A percentile compares a stretch with the other conserved stretches of the same genome.
These are phyloP conservation scores for Timandra comae DNA, from an alignment of 2,888 invertebrate genomes.

Conservation along the genomic window DNA sequence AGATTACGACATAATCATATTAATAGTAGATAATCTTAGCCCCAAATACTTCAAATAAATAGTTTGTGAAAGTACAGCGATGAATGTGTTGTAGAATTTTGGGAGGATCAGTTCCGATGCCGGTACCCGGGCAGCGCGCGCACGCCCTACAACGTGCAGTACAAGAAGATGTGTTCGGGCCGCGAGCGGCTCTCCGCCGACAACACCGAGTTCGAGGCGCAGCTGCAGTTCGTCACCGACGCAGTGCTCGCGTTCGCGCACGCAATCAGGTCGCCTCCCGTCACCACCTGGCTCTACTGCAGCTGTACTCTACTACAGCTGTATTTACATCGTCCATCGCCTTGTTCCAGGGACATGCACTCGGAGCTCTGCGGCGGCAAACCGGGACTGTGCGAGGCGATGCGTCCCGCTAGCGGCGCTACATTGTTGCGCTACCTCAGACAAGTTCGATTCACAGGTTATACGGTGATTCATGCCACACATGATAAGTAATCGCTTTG, in stretches of 20 bases:
- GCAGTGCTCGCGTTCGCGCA: slow-evolving; percentile 96
- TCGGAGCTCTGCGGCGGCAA: slow-evolving; percentile 83
- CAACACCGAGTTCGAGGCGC: slow-evolving; percentile 91
- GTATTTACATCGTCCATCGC: too few relatives aligned
- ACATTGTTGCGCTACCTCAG: slow-evolving; percentile 88
- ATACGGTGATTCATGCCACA: too few relatives aligned
- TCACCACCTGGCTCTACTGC: background rate
- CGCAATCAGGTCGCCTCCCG: slow-evolving; percentile 80
- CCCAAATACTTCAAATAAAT: too few relatives aligned
- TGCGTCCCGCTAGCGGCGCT: slow-evolving; percentile 93
- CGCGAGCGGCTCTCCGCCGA: slow-evolving; percentile 84
- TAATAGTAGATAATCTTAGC: too few relatives aligned
- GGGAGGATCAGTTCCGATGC: slow-evolving; percentile 96
- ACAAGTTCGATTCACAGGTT: slow-evolving; percentile 84
- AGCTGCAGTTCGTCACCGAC: slow-evolving; percentile 96
- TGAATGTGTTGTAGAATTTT: slow-evolving; percentile 84
- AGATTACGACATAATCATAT: too few relatives aligned
- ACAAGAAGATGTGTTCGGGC: slow-evolving; percentile 84
- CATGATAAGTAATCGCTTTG: too few relatives aligned
- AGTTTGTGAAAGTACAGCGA: background rate
- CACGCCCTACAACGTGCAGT: slow-evolving; percentile 88
- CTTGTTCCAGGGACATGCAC: slow-evolving; percentile 86
- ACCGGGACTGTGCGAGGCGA: slow-evolving; percentile 88
- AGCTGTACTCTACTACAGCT: background rate
- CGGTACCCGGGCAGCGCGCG: slow-evolving; percentile 86